Evolutionary conservation across 2,113 vertebrate genomes (phyloP), one percentile per base, ranked within the genome.

Genomic region (Arenaria interpres): DNA sequence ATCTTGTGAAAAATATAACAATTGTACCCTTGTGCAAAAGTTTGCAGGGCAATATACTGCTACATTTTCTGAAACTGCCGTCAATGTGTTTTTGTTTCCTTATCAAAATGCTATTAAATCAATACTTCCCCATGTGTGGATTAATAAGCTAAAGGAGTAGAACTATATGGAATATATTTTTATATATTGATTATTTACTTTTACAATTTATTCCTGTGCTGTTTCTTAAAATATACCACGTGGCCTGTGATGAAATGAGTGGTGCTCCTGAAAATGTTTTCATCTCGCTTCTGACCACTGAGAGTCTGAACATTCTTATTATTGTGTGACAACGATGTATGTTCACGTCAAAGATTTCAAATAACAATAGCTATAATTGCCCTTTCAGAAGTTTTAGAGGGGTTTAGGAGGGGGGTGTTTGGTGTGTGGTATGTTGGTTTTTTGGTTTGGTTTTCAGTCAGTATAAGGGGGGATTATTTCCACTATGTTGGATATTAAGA

Each of bases 211-310:
- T 51, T 91, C 80, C 32, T 66, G 12, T 59, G 17, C 4, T 68
- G 6, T 41, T 80, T 51, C 39, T 84, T 83, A 17, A 85, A 78
- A 73, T 37, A 32, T 60, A 4, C 25, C 33, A 4, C 2, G 9
- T 85, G 32, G 7, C 46, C 28, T 17, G n/a, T 23, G 28, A 16
- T 59, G 15, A 72, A 83, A 51, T 48, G 41, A 84, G 11, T 13
- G 41, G 4, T 86, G 18, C 16, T 45, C 23, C 16, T 81, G 4
- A 22, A 77, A 76, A 72, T 2, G 2, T 62, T 81, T 73, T 66
- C 0, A 1, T 57, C 4, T 75, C 1, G 2, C 5, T 60, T 66
- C 30, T 76, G 39, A 72, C 48, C 6, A 2, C 2, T 28, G 22
- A 68, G 22, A 73, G 9, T 35, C 54, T 74, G 14, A 66, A 41